Evolutionary conservation across 2,113 vertebrate species (phyloP).

Genomic region (Scolopax mira): DNA sequence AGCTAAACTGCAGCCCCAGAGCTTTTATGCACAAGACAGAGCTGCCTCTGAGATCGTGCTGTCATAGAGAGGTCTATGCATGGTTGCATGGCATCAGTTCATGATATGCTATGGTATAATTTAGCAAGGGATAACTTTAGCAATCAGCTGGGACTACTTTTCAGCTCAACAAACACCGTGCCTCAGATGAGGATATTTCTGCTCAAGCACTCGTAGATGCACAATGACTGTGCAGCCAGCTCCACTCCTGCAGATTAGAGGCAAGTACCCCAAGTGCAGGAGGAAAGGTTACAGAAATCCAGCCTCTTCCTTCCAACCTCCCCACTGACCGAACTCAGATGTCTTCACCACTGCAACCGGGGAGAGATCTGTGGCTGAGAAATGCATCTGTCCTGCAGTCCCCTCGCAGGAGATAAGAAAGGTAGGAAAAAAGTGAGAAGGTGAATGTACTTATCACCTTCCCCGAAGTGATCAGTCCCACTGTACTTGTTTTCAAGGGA

Average conservation of each 20-base stretch:
- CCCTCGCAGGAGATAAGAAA: not conserved
- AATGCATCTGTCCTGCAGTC: not conserved
- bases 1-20: not conserved
- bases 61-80: not conserved
- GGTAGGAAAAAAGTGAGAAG: not conserved
- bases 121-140: not conserved
- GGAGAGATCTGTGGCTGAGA: not conserved
- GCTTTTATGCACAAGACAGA: not conserved
- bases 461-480: not conserved
- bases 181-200: not conserved
- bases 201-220: not conserved
- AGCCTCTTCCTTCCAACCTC: not conserved
- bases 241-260: not conserved
- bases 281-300: not conserved
- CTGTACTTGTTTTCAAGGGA: not conserved
- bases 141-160: not conserved
- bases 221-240: not conserved
- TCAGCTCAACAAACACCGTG: not conserved
- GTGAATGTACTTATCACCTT: not conserved
- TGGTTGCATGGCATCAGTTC: not conserved
- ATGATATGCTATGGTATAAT: not conserved
- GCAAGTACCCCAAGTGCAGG: not conserved
- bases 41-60: not conserved
- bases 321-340: rapidly evolving
- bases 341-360: not conserved